Conservation (phyloP, 2,888 invertebrate species). For the Lamellibrachia satsuma region DNA sequence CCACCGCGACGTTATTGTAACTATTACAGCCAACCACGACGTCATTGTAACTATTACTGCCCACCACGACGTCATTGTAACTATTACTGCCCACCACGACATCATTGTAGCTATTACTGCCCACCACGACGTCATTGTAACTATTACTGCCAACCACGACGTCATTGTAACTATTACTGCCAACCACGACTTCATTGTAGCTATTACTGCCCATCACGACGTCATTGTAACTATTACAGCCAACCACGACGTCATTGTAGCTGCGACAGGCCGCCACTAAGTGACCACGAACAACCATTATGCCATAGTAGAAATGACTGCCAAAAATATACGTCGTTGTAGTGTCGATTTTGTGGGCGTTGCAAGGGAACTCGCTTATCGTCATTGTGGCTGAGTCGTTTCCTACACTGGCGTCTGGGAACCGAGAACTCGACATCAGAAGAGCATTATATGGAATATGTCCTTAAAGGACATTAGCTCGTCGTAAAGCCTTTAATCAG, state of each 20-base stretch:
- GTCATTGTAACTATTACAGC: too few species aligned
- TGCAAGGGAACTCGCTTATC: not conserved
- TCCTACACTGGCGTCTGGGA: not conserved
- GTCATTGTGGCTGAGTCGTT: not conserved
- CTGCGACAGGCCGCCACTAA: too few species aligned
- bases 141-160: too few species aligned
- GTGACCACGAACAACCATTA: not conserved
- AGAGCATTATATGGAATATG: not conserved
- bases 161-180: too few species aligned
- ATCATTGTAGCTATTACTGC: too few species aligned
- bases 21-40: not conserved
- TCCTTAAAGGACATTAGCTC: conserved; percentile 6
- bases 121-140: too few species aligned
- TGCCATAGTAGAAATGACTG: not conserved
- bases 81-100: too few species aligned
- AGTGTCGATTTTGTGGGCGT: not conserved
- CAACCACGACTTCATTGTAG: too few species aligned
- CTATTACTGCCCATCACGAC: too few species aligned
- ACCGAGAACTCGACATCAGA: not conserved
- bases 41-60: not conserved
- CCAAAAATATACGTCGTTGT: not conserved
- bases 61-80: too few species aligned
- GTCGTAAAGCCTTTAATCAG: conserved; percentile 9
- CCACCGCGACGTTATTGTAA: not conserved
- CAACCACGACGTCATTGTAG: too few species aligned